Percentiles rank a stretch among this genome's conserved stretches.
phyloP scores from a whole-genome alignment of 1,140 invertebrate genomes.

The Drosophila prosaltans region DNA sequence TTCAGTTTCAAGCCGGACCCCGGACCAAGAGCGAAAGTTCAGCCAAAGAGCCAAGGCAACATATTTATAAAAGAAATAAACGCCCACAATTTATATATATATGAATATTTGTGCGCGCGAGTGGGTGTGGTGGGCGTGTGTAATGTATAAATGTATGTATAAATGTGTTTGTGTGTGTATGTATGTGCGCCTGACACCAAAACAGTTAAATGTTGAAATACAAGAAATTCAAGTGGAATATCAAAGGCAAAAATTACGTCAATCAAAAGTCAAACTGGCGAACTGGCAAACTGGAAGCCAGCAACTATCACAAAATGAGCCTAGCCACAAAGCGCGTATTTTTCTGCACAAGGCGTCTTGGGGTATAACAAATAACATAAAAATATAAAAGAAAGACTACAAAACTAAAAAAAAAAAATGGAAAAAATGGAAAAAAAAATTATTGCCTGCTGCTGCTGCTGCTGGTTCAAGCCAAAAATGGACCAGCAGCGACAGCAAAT shows the following conservation, averaged over 20 bases:
- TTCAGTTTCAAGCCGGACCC: constrained; percentile 40
- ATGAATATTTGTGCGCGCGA: constrained; percentile 42
- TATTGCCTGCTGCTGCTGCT: constrained; percentile 47
- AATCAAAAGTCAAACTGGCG: constrained; percentile 72
- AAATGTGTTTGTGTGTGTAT: constrained; percentile 61
- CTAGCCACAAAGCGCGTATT: constrained; percentile 56
- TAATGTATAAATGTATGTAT: constrained; percentile 33
- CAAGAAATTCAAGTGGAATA: constrained; percentile 80
- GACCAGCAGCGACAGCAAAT: constrained; percentile 52
- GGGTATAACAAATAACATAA: constrained; percentile 44
- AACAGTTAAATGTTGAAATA: constrained; percentile 81
- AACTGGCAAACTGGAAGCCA: constrained; percentile 52
- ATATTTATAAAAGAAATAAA: constrained; percentile 38
- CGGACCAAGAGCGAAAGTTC: constrained; percentile 62
- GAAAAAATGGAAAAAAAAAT: constrained; percentile 32
- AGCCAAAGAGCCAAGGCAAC: constrained; percentile 34
- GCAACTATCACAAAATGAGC: constrained; percentile 58
- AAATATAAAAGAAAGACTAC: constrained; percentile 26
- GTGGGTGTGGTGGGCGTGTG: constrained; percentile 67
- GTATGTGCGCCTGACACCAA: constrained; percentile 75
- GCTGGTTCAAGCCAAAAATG: constrained; percentile 68
- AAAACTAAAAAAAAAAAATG: constrained; percentile 20
- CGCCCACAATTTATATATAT: constrained; percentile 48
- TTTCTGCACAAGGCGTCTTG: constrained; percentile 70
- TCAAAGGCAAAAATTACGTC: constrained; percentile 80